Percentiles rank a stretch among this genome's conserved stretches.
phyloP scores from a whole-genome alignment of 2,888 invertebrate species.

The Cheiracanthium punctorium region DNA sequence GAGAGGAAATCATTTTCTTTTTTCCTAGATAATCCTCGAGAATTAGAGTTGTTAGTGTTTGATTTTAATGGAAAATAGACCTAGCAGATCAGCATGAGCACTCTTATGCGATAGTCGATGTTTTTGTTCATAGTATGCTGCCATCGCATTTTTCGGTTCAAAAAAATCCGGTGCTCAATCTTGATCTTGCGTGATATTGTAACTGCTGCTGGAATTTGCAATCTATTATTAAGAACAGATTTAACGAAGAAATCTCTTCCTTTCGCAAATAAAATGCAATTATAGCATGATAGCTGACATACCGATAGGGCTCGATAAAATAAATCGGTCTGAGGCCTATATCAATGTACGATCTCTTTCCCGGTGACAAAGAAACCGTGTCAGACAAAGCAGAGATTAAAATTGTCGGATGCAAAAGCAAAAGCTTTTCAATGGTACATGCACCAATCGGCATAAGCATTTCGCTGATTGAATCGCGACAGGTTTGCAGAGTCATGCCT shows the following conservation, averaged over 20 bases:
- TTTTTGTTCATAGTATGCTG: too few species aligned
- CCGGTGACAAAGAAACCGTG: conserved; percentile 23
- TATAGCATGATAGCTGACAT: not conserved
- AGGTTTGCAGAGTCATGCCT: not conserved
- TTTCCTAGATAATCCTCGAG: too few species aligned
- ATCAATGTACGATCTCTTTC: not conserved
- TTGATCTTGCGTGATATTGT: not conserved
- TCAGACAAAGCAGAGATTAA: conserved; percentile 29
- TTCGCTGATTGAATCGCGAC: not conserved
- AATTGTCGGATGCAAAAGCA: conserved; percentile 15
- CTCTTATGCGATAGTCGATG: too few species aligned
- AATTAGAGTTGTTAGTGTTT: too few species aligned
- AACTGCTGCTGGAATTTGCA: not conserved
- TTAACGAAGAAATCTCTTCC: not conserved
- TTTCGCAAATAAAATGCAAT: too few species aligned
- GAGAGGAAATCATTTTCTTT: too few species aligned
- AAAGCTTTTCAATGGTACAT: not conserved
- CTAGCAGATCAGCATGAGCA: too few species aligned
- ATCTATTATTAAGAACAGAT: not conserved
- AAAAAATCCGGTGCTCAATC: not conserved
- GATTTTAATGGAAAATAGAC: too few species aligned
- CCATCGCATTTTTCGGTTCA: not conserved
- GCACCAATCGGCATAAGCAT: not conserved
- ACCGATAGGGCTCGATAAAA: not conserved
- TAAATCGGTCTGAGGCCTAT: not conserved